Evolutionary conservation across 92 coral and sea anemone genomes (phyloP).

Genomic region (Zoanthus solanderi): DNA sequence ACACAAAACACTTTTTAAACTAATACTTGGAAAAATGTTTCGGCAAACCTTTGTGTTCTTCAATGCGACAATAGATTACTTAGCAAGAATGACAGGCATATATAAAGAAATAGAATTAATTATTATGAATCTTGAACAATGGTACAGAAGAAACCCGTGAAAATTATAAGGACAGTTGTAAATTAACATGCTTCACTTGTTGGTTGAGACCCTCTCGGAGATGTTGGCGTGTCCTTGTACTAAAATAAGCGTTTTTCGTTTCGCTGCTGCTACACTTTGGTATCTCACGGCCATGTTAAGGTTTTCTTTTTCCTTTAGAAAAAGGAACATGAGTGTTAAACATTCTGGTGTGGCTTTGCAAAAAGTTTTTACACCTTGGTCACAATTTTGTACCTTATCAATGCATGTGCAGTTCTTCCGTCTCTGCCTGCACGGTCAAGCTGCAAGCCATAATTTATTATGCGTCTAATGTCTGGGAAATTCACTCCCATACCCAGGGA

Average conservation of each 20-base stretch:
- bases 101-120: too few relatives aligned
- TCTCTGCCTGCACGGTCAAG: conserved; percentile 67
- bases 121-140: too few relatives aligned
- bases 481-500: conserved; percentile 64
- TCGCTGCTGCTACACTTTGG: conserved; percentile 59
- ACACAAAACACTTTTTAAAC: conserved; percentile 38
- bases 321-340: conserved; percentile 24
- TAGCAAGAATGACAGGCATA: conserved; percentile 32
- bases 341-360: too few relatives aligned
- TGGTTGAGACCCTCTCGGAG: conserved; percentile 22
- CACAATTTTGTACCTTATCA: conserved; percentile 13
- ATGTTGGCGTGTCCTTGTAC: conserved; percentile 56
- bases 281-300: conserved; percentile 39
- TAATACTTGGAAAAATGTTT: neutral
- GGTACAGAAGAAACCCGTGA: too few relatives aligned
- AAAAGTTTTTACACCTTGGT: too few relatives aligned
- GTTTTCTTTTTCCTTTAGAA: conserved; percentile 52
- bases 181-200: conserved; percentile 29
- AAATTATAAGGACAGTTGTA: neutral
- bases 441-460: conserved; percentile 63
- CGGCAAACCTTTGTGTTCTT: neutral
- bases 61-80: conserved; percentile 49
- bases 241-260: conserved; percentile 38
- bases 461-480: conserved; percentile 41
- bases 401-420: conserved; percentile 36